Conservation (phyloP, 1,140 invertebrate genomes). For the Spodoptera litura region DNA sequence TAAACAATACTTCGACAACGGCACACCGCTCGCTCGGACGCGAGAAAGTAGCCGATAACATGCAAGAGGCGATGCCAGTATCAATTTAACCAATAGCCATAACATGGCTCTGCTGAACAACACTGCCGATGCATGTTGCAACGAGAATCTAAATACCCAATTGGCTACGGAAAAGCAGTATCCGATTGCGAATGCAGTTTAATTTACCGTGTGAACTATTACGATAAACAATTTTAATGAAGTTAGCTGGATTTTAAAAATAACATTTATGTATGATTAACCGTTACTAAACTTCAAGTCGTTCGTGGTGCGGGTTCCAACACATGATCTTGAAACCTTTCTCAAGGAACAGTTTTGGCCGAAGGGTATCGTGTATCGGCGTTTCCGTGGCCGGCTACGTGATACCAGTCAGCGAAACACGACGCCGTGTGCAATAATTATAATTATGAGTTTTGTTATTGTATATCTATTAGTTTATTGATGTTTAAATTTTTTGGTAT, state of each 20-base stretch:
- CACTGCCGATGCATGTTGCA: constrained; percentile 48
- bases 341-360: too few relatives aligned
- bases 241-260: constrained; percentile 45
- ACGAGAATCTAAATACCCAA: constrained; percentile 49
- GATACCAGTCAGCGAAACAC: too few relatives aligned
- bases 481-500: too few relatives aligned
- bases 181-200: constrained; percentile 54
- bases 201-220: constrained; percentile 55
- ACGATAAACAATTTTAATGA: constrained; percentile 39
- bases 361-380: too few relatives aligned
- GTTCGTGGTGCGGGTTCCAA: too few relatives aligned
- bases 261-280: constrained; percentile 19
- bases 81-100: constrained; percentile 53
- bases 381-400: too few relatives aligned
- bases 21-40: constrained; percentile 64
- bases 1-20: constrained; percentile 81
- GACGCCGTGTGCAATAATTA: too few relatives aligned
- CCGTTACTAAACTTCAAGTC: constrained; percentile 36
- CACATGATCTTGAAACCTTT: too few relatives aligned
- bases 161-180: constrained; percentile 57
- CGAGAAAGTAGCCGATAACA: constrained; percentile 79
- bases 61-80: constrained; percentile 53
- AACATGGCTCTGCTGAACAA: constrained; percentile 44
- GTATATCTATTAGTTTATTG: too few relatives aligned
- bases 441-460: too few relatives aligned